Evolutionary conservation across 2,113 vertebrate genomes (phyloP), one percentile per base, ranked within the genome.

Genomic region (Kryptolebias marmoratus): DNA sequence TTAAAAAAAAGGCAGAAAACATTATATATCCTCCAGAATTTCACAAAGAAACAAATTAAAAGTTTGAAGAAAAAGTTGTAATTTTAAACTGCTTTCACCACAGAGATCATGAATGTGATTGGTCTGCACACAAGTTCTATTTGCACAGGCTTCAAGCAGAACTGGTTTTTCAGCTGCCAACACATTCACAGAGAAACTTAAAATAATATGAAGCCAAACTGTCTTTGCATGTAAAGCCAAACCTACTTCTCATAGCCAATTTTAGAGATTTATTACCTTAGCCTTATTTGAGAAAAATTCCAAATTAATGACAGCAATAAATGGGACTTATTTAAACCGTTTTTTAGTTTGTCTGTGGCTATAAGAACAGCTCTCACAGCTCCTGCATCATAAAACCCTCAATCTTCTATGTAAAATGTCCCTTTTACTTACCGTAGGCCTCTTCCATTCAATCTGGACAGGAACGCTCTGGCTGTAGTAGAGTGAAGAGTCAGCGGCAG

Each of bases 361-460:
- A 36, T 36, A 36, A 36, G 7, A 36, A 13, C 44, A 11, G 9
- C 0, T 32, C 30, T 57, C 13, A 16, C 8, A 28, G 4, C 27
- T 5, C 30, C 15, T 18, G 14, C 11, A 11, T 14, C 31, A 1
- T 11, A 11, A 42, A 42, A 59, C 3, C 15, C 15, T 10, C n/a
- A 1, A 3, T n/a, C 32, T 22, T 22, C 7, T 36, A 42, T 10
- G 10, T 45, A 1, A 11, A 57, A 13, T 6, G 56, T 14, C 1
- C 0, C 12, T 22, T 0, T 4, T 7, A 94, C 95, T 80, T 90
- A 98, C 97, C 93, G 80, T 74, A 0, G 97, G 97, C 57, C 96
- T 92, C 86, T 96, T 98, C 97, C 98, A 99, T 65, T 96, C 58
- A 39, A 98, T 95, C 32, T 94, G 80, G 36, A 97, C 54, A 0